Evolutionary conservation across 2,113 vertebrate species (phyloP).

Genomic region (Epinephelus fuscoguttatus): DNA sequence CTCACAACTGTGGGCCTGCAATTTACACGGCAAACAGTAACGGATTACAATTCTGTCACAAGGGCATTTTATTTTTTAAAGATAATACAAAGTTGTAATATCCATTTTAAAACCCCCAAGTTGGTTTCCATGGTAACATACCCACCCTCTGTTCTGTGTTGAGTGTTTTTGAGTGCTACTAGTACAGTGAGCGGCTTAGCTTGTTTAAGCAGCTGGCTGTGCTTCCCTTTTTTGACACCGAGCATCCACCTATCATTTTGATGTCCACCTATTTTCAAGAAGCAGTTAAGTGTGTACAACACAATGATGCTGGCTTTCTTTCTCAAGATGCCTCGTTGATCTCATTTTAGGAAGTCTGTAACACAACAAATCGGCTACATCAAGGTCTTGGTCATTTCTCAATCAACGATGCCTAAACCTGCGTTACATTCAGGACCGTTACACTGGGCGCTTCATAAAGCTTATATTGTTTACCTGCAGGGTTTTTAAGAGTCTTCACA

Average conservation of each 20-base stretch:
- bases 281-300: constrained; percentile 55
- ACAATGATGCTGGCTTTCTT: constrained; percentile 50
- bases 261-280: constrained; percentile 62
- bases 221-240: constrained; percentile 43
- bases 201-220: constrained; percentile 52
- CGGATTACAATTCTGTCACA: constrained; percentile 41
- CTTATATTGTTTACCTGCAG: constrained; percentile 57
- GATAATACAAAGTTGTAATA: constrained; percentile 37
- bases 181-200: constrained; percentile 47
- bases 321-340: constrained; percentile 24
- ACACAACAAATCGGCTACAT: constrained; percentile 16
- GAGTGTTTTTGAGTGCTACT: constrained; percentile 62
- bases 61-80: constrained; percentile 45
- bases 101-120: constrained; percentile 23
- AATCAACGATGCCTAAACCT: constrained; percentile 33
- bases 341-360: constrained; percentile 28
- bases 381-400: constrained; percentile 51
- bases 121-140: constrained; percentile 39
- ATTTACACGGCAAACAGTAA: constrained; percentile 34
- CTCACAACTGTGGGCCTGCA: constrained; percentile 49
- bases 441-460: constrained; percentile 42
- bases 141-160: constrained; percentile 36
- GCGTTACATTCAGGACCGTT: constrained; percentile 47
- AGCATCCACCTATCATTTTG: constrained; percentile 42
- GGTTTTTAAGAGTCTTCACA: constrained; percentile 40